These are phyloP conservation scores for Furcula furcula DNA, from an alignment of 2,888 invertebrate species.

Conservation along the genomic window DNA sequence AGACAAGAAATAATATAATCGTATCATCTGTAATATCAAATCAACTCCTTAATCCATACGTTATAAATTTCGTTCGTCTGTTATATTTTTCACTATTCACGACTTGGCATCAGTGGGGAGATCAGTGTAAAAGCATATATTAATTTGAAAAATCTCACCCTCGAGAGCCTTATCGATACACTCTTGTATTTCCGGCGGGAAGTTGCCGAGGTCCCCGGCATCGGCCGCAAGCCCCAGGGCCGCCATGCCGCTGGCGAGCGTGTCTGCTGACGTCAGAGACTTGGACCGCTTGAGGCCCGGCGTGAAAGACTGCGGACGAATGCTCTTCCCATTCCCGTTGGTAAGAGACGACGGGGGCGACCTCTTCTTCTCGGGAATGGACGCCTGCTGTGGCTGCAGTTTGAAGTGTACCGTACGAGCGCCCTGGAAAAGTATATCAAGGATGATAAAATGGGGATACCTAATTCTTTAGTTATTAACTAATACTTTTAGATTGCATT, in stretches of 20 bases:
- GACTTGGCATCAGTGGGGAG: no score
- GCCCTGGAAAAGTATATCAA: conserved; percentile 68
- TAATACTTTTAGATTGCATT: no score
- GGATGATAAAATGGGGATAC: no score
- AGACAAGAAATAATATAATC: no score
- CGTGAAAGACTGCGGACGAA: conserved; percentile 66
- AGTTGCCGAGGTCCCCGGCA: conserved; percentile 88
- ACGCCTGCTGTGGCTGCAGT: conserved; percentile 67
- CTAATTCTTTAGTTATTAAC: no score
- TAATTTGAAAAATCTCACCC: no score
- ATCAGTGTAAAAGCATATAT: no score
- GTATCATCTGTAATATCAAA: no score
- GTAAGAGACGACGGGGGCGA: conserved; percentile 66
- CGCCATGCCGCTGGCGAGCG: conserved; percentile 85
- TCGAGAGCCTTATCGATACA: conserved; percentile 89
- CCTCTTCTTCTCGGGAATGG: conserved; percentile 71
- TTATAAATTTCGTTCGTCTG: no score
- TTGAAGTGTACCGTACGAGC: conserved; percentile 84
- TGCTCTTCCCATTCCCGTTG: conserved; percentile 70
- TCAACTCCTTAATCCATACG: no score
- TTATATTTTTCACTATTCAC: no score
- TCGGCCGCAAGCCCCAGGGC: conserved; percentile 86
- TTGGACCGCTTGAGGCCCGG: conserved; percentile 89
- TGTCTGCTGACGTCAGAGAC: conserved; percentile 90
- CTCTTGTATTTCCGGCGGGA: conserved; percentile 87